Percentiles rank a stretch among this genome's conserved stretches.
phyloP scores from a whole-genome alignment of 2,888 invertebrate species.

The Parnassius apollo region DNA sequence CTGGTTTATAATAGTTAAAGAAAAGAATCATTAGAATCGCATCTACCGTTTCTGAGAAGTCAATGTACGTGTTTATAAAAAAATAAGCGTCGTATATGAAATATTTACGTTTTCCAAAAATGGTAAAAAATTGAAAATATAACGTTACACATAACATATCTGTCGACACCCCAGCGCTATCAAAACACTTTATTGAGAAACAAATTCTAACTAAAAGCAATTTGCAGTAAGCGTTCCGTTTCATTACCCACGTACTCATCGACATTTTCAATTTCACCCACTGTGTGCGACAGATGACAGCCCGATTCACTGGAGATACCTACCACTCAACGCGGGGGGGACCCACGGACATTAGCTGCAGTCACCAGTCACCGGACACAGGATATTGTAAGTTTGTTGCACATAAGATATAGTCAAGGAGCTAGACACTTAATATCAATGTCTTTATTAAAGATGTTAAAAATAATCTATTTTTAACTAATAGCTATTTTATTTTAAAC shows the following conservation, averaged over 20 bases:
- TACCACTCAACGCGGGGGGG: constrained; percentile 44
- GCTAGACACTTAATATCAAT: constrained; percentile 17
- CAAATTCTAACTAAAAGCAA: constrained; percentile 28
- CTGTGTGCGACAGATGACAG: constrained; percentile 7
- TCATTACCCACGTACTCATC: constrained; percentile 22
- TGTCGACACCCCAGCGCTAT: constrained; percentile 1
- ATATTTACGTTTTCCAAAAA: too few relatives aligned
- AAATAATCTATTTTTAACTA: neutral
- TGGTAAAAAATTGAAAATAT: neutral
- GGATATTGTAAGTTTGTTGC: constrained; percentile 51
- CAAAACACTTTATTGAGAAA: constrained; percentile 19
- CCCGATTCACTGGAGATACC: constrained; percentile 14
- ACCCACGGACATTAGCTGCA: constrained; percentile 39
- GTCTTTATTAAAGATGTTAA: too few relatives aligned
- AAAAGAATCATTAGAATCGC: too few relatives aligned
- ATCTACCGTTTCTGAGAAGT: too few relatives aligned
- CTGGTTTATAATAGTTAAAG: too few relatives aligned
- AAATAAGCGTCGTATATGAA: too few relatives aligned
- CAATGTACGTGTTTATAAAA: too few relatives aligned
- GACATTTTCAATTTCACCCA: constrained; percentile 31
- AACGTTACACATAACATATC: constrained; percentile 1
- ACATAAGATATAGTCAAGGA: constrained; percentile 40
- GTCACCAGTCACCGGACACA: constrained; percentile 45
- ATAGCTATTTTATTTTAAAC: too few relatives aligned
- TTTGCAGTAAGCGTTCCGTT: constrained; percentile 28